Evolutionary conservation across 2,888 invertebrate genomes (phyloP).

Genomic region (Mylabris sibirica): DNA sequence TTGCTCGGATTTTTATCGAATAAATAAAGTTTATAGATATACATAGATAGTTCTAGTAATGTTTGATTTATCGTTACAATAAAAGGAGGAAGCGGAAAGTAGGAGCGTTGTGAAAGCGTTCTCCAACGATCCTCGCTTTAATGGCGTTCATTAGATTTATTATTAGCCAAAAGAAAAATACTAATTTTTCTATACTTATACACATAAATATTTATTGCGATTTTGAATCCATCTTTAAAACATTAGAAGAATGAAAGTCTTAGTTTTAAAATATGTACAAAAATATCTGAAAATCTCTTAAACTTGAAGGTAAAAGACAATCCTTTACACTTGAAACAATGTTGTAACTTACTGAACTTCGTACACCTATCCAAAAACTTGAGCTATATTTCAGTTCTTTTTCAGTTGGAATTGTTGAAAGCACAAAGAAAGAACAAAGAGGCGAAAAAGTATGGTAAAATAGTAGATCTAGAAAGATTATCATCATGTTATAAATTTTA

Average conservation of each 20-base stretch:
- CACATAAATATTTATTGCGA: neutral
- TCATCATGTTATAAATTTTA: neutral
- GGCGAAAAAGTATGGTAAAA: neutral
- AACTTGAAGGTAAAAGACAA: constrained; percentile 34
- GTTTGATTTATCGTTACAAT: constrained; percentile 35
- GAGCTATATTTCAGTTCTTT: constrained; percentile 33
- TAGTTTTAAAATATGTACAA: constrained; percentile 32
- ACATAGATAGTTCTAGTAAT: constrained; percentile 31
- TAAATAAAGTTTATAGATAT: constrained; percentile 33
- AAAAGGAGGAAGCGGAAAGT: constrained; percentile 31
- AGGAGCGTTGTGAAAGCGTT: constrained; percentile 29
- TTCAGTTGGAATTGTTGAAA: neutral
- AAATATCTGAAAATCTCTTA: constrained; percentile 33
- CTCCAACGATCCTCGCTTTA: constrained; percentile 15
- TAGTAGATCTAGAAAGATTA: constrained; percentile 1
- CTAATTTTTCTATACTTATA: neutral
- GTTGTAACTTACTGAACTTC: constrained; percentile 33
- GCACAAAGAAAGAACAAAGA: constrained; percentile 14
- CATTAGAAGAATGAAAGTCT: constrained; percentile 23
- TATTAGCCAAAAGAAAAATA: neutral
- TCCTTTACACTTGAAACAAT: constrained; percentile 38
- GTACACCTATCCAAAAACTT: constrained; percentile 30
- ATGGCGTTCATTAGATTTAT: constrained; percentile 23
- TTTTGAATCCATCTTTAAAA: constrained; percentile 14
- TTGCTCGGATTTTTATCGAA: neutral